A percentile compares a stretch with the other conserved stretches of the same genome.
Evolutionary conservation across 2,888 invertebrate species (phyloP).

Genomic region (Teleogryllus oceanicus): DNA sequence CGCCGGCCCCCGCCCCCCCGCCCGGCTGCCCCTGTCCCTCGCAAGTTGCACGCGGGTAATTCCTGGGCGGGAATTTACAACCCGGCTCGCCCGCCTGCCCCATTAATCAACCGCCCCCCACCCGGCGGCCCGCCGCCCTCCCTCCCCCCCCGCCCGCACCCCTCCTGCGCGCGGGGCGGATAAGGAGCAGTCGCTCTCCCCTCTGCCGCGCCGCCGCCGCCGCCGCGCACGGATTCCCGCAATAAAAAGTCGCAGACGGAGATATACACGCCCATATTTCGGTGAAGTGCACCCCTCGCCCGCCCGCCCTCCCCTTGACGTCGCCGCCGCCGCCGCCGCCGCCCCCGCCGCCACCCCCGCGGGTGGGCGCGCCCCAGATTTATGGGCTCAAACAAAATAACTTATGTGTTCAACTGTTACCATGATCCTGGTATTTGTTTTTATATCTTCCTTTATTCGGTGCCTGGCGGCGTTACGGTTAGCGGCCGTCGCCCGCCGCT

Average conservation of each 20-base stretch:
- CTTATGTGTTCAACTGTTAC: slow-evolving; percentile 10
- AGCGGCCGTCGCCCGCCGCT: not conserved
- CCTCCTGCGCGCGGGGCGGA: not conserved
- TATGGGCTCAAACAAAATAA: slow-evolving; percentile 11
- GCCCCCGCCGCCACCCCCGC: not conserved
- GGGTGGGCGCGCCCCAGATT: not conserved
- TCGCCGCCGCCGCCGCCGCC: not conserved
- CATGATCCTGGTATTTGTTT: slow-evolving; percentile 18
- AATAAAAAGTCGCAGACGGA: slow-evolving; percentile 18
- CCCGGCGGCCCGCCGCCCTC: slow-evolving; percentile 20
- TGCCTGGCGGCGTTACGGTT: slow-evolving; percentile 5
- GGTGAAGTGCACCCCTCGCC: slow-evolving; percentile 18
- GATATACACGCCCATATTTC: slow-evolving; percentile 18
- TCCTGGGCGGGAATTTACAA: slow-evolving; percentile 58
- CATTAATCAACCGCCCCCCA: slow-evolving; percentile 48
- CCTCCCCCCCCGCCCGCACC: slow-evolving; percentile 21
- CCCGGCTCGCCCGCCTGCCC: slow-evolving; percentile 53
- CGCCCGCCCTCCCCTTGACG: not conserved
- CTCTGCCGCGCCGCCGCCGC: not conserved
- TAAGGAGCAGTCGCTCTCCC: not conserved
- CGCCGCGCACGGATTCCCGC: slow-evolving; percentile 11
- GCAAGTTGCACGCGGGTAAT: slow-evolving; percentile 59
- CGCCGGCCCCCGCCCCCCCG: not conserved
- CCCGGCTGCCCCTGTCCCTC: too few species aligned
- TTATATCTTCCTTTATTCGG: slow-evolving; percentile 18